Evolutionary conservation across 1,140 invertebrate genomes (phyloP), one percentile per base, ranked within the genome.

Genomic region (Whitmania pigra): DNA sequence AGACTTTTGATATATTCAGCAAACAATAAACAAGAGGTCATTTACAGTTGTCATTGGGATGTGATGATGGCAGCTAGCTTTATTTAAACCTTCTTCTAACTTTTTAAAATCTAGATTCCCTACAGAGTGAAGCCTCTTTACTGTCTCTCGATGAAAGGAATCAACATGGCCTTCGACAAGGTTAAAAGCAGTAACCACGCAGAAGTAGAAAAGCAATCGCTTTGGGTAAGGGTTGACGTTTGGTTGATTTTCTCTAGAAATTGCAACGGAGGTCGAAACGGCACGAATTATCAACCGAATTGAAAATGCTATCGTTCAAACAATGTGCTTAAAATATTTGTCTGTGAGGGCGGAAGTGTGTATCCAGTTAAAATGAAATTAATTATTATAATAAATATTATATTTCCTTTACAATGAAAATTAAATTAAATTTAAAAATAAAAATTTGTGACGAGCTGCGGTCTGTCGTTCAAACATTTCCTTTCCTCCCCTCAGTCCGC

Each of bases 121-220:
- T 86, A 87, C 77, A 89, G 89, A 77, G 85, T 85, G 73, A 85
- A 91, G 69, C 92, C 92, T 72, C 85, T 93, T 77, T 94, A 89
- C 82, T 91, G 89, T 80, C 86, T 89, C 76, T 86, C 90, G 40
- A 94, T 94, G 91, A 85, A 86, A 75, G 89, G 90, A 68, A 86
- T 89, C 25, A 87, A 92, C 78, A 87, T 93, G 75, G 92, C 90
- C 80, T 93, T 94, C 83, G 92, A 90, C 60, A 91, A 92, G 69
- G 92, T 94, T 80, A 85, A 89, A 75, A 88, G 89, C 78, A 90
- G 90, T 79, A 89, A 90, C 82, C 89, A 92, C 85, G 83, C 92
- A 85, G 90, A 90, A 71, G 27, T 69, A 17, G 31, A 36, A 25
- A 25, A 63, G 22, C 57, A 27, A 15, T 63, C 22, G 1, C 57